Percentiles rank a stretch among this genome's conserved stretches.
phyloP scores from a whole-genome alignment of 2,797 vertebrate species.

The Argyrosomus regius region DNA sequence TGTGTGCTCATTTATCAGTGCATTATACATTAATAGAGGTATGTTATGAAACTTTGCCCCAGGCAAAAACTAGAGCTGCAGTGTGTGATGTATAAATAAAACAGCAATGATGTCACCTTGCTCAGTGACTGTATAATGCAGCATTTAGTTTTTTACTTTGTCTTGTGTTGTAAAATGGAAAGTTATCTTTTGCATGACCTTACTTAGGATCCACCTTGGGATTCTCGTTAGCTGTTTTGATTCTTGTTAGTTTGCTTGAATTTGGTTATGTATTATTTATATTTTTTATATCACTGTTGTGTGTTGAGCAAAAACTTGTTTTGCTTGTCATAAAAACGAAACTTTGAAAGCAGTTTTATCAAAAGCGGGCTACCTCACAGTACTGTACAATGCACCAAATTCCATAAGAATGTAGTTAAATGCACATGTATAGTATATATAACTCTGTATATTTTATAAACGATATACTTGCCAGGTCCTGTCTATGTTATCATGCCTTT shows the following conservation, averaged over 20 bases:
- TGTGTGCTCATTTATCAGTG: slow-evolving; percentile 9
- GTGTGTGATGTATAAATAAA: slow-evolving; percentile 32
- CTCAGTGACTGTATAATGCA: slow-evolving; percentile 4
- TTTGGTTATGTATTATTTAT: not conserved
- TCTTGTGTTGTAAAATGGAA: not conserved
- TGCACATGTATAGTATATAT: not conserved
- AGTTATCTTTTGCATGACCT: not conserved
- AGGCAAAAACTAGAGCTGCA: slow-evolving; percentile 24
- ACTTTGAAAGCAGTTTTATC: not conserved
- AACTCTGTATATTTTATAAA: not conserved
- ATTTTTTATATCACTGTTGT: not conserved
- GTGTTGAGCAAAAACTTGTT: not conserved
- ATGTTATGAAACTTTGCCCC: slow-evolving; percentile 29
- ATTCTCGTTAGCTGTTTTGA: not conserved
- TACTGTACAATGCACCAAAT: not conserved
- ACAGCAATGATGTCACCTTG: slow-evolving; percentile 29
- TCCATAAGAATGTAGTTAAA: not conserved
- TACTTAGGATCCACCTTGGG: not conserved
- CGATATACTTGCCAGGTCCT: not conserved
- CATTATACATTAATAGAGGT: slow-evolving; percentile 35
- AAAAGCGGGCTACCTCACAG: not conserved
- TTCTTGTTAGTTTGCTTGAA: not conserved
- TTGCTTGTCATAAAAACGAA: not conserved
- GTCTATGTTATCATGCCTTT: not conserved
- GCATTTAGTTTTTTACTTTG: slow-evolving; percentile 9